Percentiles rank a stretch among this genome's conserved stretches.
These are phyloP conservation scores for Chorisops tibialis DNA, from an alignment of 2,888 invertebrate genomes.

Conservation along the genomic window DNA sequence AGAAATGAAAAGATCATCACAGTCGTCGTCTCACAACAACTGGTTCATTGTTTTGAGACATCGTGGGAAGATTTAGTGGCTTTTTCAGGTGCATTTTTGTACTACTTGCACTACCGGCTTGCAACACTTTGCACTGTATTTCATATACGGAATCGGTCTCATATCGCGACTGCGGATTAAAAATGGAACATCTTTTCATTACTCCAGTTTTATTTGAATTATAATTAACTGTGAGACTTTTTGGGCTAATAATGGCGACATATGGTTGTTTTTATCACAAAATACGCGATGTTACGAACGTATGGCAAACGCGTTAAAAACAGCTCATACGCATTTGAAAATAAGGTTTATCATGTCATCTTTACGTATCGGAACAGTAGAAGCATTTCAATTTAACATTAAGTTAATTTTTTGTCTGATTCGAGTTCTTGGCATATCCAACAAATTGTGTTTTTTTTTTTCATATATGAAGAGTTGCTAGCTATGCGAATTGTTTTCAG, in stretches of 20 bases:
- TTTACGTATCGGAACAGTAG: too few species aligned
- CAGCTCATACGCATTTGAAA: too few species aligned
- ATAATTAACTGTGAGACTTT: constrained; percentile 12
- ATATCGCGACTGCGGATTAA: background rate
- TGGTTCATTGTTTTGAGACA: background rate
- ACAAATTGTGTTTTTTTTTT: too few species aligned
- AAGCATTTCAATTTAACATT: too few species aligned
- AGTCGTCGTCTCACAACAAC: background rate
- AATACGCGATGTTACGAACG: too few species aligned
- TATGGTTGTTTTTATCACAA: background rate
- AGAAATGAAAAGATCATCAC: constrained; percentile 26
- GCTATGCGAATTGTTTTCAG: too few species aligned
- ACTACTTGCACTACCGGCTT: background rate
- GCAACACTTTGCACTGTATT: background rate
- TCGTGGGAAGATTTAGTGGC: constrained; percentile 1
- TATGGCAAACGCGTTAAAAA: too few species aligned
- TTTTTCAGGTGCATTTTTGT: background rate
- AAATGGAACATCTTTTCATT: constrained; percentile 11
- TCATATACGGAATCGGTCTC: too few species aligned
- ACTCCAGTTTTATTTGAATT: constrained; percentile 16
- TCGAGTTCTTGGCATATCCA: too few species aligned
- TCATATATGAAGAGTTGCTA: too few species aligned
- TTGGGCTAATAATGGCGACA: background rate
- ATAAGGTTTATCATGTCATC: too few species aligned
- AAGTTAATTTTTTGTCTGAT: too few species aligned